Evolutionary conservation across 1,140 invertebrate genomes (phyloP), one percentile per base, ranked within the genome.

Genomic region (Drosophila tani): DNA sequence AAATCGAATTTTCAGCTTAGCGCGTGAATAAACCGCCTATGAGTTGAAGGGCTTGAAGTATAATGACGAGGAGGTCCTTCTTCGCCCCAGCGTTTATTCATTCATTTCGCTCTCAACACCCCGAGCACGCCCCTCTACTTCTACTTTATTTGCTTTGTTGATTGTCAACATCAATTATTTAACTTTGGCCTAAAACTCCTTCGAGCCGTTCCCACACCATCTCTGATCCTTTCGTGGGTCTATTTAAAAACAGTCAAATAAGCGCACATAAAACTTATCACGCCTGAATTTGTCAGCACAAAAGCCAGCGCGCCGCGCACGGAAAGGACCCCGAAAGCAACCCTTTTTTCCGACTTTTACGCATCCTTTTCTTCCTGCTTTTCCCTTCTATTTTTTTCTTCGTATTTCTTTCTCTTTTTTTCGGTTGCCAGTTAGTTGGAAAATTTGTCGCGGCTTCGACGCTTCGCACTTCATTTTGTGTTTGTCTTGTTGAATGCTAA

Each of bases 81-180:
- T 5, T 40, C 32, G 69, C 57, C 63, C 56, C 27, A 38, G 51
- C 58, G 66, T 62, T 73, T 79, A 68, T 81, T 85, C 83, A 74
- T 79, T 82, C 67, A 79, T 73, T 86, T 79, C 43, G 43, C 40
- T 41, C 45, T 47, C 45, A 49, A 41, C 79, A 62, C 80, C 46
- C 53, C 4, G 19, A 55, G 45, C 63, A 71, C 67, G 53, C 67
- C 64, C 64, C 27, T 69, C 38, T 70, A 41, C 83, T 68, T 69
- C 55, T 87, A 81, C 84, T 88, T 90, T 91, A 90, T 91, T 91
- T 91, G 85, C 82, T 76, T 81, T 82, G 79, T 77, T 91, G 90
- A 91, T 91, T 91, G 90, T 91, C 90, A 90, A 85, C 90, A 91
- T 91, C 90, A 91, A 91, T 91, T 91, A 91, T 91, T 91, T 90